phyloP scores from a whole-genome alignment of 2,113 vertebrate genomes.

The Poeciliopsis occidentalis region DNA sequence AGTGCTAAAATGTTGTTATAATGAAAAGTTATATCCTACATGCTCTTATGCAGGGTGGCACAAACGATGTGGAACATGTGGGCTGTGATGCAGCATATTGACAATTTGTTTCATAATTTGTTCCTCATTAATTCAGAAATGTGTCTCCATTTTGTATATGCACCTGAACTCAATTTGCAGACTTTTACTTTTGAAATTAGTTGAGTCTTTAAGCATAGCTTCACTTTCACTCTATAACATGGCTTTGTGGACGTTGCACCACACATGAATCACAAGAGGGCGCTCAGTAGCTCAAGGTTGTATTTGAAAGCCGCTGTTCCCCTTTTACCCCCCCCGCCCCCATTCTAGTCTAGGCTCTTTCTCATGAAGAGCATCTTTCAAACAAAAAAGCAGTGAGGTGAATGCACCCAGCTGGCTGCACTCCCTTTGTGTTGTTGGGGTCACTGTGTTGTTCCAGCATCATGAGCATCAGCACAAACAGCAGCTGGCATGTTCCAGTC shows the following conservation, averaged over 20 bases:
- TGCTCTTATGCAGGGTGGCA: not conserved
- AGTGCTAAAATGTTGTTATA: too few species aligned
- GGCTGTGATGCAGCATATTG: not conserved
- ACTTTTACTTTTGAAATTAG: not conserved
- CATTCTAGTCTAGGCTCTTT: not conserved
- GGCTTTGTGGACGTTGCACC: not conserved
- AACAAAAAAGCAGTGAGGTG: slow-evolving; percentile 53
- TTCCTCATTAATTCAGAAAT: not conserved
- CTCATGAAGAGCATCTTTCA: slow-evolving; percentile 9
- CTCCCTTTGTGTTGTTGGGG: slow-evolving; percentile 60
- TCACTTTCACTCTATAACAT: not conserved
- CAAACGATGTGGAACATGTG: not conserved
- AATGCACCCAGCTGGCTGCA: slow-evolving; percentile 21
- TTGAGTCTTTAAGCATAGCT: not conserved
- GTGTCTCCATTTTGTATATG: not conserved
- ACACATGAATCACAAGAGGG: slow-evolving; percentile 41
- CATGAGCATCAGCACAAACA: slow-evolving; percentile 69
- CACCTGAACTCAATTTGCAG: too few species aligned
- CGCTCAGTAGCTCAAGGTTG: slow-evolving; percentile 14
- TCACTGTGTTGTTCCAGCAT: slow-evolving; percentile 59
- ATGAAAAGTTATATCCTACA: not conserved
- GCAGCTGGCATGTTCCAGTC: slow-evolving; percentile 53
- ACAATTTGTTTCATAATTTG: not conserved
- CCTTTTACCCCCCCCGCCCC: not conserved
- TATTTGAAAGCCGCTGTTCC: not conserved